Evolutionary conservation across 2,113 vertebrate genomes (phyloP), one percentile per base, ranked within the genome.

Genomic region (Heteronetta atricapilla): DNA sequence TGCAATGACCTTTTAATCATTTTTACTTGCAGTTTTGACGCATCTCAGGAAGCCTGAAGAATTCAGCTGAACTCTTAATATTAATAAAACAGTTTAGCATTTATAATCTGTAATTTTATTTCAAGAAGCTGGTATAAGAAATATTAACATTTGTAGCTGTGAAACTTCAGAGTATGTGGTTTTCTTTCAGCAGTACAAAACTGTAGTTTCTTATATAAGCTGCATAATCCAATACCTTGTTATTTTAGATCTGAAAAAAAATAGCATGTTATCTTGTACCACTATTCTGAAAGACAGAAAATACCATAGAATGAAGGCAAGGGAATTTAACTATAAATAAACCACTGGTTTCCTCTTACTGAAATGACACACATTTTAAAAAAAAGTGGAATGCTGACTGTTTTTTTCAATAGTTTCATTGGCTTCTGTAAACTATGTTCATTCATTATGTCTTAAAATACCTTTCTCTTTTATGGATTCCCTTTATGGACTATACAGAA

Each of bases 401-500:
- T 55, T 91, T 89, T 64, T 64, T 77, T 69, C 91, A 89, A 8
- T 94, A 81, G 63, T 60, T 88, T 75, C n/a, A 80, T 72, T 94
- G 48, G 56, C 33, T 88, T 94, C 63, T 91, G 52, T 94, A 53
- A 89, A 34, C 66, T 8, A 15, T 3, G 3, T 34, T 91, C 79
- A 95, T 86, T 82, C 31, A 36, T 76, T 88, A 52, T 80, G 53
- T 72, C 70, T 74, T 62, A 62, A 93, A 94, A 89, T 85, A 76
- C 40, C 36, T 74, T 86, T 73, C 34, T 85, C 3, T 66, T 81
- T 29, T 55, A 82, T 83, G 52, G 63, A 74, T 88, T 95, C 36
- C 69, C 67, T 82, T 93, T 89, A 82, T 1, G 7, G 31, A 53
- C 9, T 11, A 29, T 28, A 36, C 42, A 67, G 44, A 89, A 91